Conservation (phyloP, 2,888 invertebrate species). For the Cheilosia grossa region DNA sequence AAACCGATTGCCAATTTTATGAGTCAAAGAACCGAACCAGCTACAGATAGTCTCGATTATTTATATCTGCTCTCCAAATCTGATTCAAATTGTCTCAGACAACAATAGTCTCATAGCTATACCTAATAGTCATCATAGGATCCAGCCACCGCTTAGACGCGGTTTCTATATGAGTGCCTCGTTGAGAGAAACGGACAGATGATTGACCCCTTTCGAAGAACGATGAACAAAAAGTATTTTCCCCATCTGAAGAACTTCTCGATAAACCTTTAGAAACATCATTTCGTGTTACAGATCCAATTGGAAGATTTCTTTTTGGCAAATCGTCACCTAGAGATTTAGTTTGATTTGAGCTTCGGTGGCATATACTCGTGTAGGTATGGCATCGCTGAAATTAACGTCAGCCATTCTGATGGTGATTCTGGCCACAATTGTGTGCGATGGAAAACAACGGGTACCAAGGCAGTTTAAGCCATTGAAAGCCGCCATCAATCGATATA, state of each 20-base stretch:
- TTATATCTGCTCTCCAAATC: too few species aligned
- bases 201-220: not conserved
- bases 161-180: not conserved
- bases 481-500: not conserved
- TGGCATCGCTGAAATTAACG: slow-evolving; percentile 25
- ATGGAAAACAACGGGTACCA: not conserved
- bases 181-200: not conserved
- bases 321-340: not conserved
- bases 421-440: not conserved
- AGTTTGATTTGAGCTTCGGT: slow-evolving; percentile 25
- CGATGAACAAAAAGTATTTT: not conserved
- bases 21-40: slow-evolving; percentile 41
- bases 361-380: slow-evolving; percentile 21
- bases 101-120: too few species aligned
- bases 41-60: not conserved
- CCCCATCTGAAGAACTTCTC: not conserved
- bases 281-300: not conserved
- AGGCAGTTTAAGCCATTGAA: not conserved
- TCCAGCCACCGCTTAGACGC: not conserved
- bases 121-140: not conserved
- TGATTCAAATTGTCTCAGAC: too few species aligned
- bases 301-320: slow-evolving; percentile 32
- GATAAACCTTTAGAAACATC: not conserved
- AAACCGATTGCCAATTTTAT: slow-evolving; percentile 6
- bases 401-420: slow-evolving; percentile 17